Base-by-base conservation (phyloP, 2,888 invertebrate species). In the Epirrhoe alternata region DNA sequence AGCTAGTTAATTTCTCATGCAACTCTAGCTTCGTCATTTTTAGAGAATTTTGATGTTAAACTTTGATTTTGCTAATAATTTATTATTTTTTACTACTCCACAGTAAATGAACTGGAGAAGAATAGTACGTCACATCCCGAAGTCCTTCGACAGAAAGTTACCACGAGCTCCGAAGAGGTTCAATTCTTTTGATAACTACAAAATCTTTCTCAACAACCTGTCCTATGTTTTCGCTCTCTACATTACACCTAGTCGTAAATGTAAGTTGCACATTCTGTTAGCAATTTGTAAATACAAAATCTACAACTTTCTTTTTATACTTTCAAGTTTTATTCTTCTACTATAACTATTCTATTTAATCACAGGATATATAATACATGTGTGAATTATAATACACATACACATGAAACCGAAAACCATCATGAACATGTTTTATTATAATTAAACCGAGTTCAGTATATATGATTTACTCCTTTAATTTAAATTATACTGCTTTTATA, bases 101-200 rank as follows among this genome's bases (percentile, higher is more conserved):
- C 89, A 95, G 95, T 95, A 79, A 95, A 95, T 78, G 94, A 94
- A 77, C 84, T 95, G 78, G 93, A 94, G 76, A 87, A 78, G 77
- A 90, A 64, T 78, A 88, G 74, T 85, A 91, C 88, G 72, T 77
- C 83, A 78, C 93, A 71, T 88, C 92, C 94, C 65, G 90, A 88
- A 71, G 93, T 72, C 72, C 73, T 74, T 65, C 94, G 94, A 72
- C 81, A 80, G 67, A 83, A 75, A 75, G 76, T 72, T 76, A 74
- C 76, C 62, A 81, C 79, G 82, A 82, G 85, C 73, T 75, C 74
- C 72, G 84, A 87, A 69, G 84, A 89, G 88, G 87, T 87, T 83
- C 74, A 77, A 70, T 79, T 75, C 70, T 78, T 75, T 68, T 74
- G 73, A 76, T 78, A 75, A 74, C 68, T 81, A 72, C 56, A 49